phyloP scores from a whole-genome alignment of 2,888 invertebrate genomes.

The Acanthopleura granulata region DNA sequence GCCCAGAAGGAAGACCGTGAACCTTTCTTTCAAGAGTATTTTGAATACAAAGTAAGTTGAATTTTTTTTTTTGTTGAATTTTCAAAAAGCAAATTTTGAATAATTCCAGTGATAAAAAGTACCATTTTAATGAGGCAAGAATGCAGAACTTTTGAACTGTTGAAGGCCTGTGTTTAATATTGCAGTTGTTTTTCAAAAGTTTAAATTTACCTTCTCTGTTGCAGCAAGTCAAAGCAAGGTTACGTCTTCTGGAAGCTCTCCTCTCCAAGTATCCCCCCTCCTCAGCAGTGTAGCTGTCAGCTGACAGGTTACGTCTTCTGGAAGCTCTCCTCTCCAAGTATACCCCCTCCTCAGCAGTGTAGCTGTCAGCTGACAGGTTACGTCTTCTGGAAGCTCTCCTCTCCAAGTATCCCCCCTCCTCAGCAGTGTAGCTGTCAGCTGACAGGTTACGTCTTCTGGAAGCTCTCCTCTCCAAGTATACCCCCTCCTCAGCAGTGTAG shows the following conservation, averaged over 20 bases:
- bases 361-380: too few relatives aligned
- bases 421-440: too few relatives aligned
- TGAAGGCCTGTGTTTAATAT: too few relatives aligned
- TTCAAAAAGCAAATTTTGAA: neutral
- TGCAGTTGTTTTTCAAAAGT: too few relatives aligned
- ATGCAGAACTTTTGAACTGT: too few relatives aligned
- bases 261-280: neutral
- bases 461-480: constrained; percentile 11
- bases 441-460: constrained; percentile 5
- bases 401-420: too few relatives aligned
- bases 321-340: too few relatives aligned
- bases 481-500: neutral
- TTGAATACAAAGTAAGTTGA: constrained; percentile 14
- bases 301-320: too few relatives aligned
- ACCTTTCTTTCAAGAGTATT: constrained; percentile 6
- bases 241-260: constrained; percentile 14
- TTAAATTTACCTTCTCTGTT: neutral
- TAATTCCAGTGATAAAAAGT: too few relatives aligned
- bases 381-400: too few relatives aligned
- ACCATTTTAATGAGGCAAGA: too few relatives aligned
- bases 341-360: too few relatives aligned
- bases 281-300: constrained; percentile 3
- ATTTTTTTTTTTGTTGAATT: neutral
- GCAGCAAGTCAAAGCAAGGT: constrained; percentile 12
- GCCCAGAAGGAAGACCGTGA: constrained; percentile 10